Base-by-base conservation (phyloP, 2,113 vertebrate genomes). In the Heterochromis multidens region DNA sequence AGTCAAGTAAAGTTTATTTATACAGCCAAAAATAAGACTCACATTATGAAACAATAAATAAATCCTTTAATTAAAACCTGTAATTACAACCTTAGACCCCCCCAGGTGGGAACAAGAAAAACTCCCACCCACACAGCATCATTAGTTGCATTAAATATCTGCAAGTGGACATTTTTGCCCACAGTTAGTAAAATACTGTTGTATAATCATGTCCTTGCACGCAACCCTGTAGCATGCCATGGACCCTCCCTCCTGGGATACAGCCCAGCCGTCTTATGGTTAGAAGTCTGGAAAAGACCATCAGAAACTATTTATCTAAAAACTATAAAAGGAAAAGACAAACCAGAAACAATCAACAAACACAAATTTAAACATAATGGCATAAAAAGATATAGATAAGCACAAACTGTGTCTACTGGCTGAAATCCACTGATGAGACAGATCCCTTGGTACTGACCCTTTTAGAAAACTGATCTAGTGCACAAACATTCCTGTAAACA, bases 131-230 rank as follows among this genome's bases (percentile, higher is more conserved):
- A 67, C 59, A 59, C 46, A 59, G 12, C 52, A 63, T 76, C 23
- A 49, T 61, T 60, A 65, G 17, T 29, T 58, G 65, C 57, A 79
- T 56, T 54, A 27, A 65, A 79, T 79, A 77, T 84, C 83, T 90
- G 80, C 82, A 85, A 74, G 23, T 33, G 63, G 61, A 35, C 61
- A 27, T 61, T 85, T 72, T 84, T 77, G 8, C 57, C 40, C 14
- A 19, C 27, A 70, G 52, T 59, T 80, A 54, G 56, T 46, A 43
- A 79, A 85, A 89, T 87, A 49, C 74, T 25, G 35, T 63, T 63
- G 56, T 79, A 40, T 93, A 92, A 95, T 94, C 80, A 84, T n/a
- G 8, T 72, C 25, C 76, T 49, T 19, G 88, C 94, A 95, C 59
- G 79, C 90, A 94, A 77, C 19, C 56, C 37, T 33, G 65, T n/a